These are phyloP conservation scores for Pelosia muscerda DNA, from an alignment of 2,888 invertebrate species.

Conservation along the genomic window DNA sequence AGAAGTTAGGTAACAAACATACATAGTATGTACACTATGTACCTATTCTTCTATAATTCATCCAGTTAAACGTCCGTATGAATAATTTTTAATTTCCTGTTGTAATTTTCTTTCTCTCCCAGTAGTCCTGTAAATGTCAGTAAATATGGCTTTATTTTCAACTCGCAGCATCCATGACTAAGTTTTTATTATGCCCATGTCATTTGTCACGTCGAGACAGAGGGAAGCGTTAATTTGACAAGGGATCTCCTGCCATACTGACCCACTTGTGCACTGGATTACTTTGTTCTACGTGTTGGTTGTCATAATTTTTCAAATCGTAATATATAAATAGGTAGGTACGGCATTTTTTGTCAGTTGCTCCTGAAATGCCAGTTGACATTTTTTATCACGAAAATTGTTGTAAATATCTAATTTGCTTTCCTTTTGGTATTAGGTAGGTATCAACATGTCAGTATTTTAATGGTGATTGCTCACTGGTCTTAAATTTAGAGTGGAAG, in stretches of 20 bases:
- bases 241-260: slow-evolving; percentile 76
- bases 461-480: no score
- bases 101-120: slow-evolving; percentile 50
- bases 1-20: no score
- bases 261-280: slow-evolving; percentile 74
- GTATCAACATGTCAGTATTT: no score
- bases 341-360: slow-evolving; percentile 29
- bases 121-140: slow-evolving; percentile 54
- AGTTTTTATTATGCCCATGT: slow-evolving; percentile 74
- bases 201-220: slow-evolving; percentile 81
- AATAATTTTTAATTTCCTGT: slow-evolving; percentile 51
- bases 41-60: slow-evolving; percentile 26
- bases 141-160: slow-evolving; percentile 60
- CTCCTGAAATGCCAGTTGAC: slow-evolving; percentile 14
- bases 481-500: no score
- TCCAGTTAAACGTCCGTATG: slow-evolving; percentile 31
- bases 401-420: neutral
- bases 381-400: slow-evolving; percentile 5
- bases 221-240: slow-evolving; percentile 85
- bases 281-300: slow-evolving; percentile 64
- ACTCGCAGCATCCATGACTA: slow-evolving; percentile 60
- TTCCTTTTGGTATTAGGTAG: neutral
- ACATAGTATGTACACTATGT: no score
- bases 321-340: slow-evolving; percentile 56
- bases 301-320: slow-evolving; percentile 61